Base-by-base conservation (phyloP, 2,797 vertebrate species). In the Peromyscus attwateri region DNA sequence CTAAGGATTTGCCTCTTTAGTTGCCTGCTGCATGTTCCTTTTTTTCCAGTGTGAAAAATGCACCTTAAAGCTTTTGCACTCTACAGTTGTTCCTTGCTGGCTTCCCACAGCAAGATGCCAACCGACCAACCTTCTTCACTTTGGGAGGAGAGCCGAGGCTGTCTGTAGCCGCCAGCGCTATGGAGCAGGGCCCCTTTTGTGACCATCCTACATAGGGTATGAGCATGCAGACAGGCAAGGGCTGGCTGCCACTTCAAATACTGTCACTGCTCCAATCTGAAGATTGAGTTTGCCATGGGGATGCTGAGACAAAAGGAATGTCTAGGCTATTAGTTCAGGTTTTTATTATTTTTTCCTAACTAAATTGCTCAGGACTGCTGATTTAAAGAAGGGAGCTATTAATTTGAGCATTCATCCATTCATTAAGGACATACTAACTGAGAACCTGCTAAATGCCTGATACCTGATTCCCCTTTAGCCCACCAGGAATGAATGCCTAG, bases 341-440 rank as follows among this genome's bases (percentile, higher is more conserved):
- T 94, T n/a, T 81, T 60, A 85, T 31, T 62, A 11, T 10, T 46
- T 10, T 10, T 73, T 76, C 88, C 76, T 62, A 77, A 85, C 27
- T 81, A 31, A 40, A 23, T 79, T 55, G 85, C 49, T 82, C 37
- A 93, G 62, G 55, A 76, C 75, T 21, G 6, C 6, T 66, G 75
- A n/a, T 73, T 81, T 87, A 40, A 87, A 40, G 70, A 57, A 91
- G 70, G 64, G 71, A n/a, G 21, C 9, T 21, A 84, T 40, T 62
- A 52, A 85, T 70, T 92, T 85, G n/a, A 10, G 46, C 64, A 29
- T 95, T 90, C 55, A 60, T 75, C 34, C 21, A 52, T 31, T 89
- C n/a, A 79, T 40, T 92, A 76, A 91, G 46, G 75, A 94, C 92
- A 93, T 82, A 95, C 77, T 73, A 88, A n/a, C 71, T 60, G 71